These are phyloP conservation scores for Cataglyphis rosenhaueri DNA, from an alignment of 2,888 invertebrate species.

Conservation along the genomic window DNA sequence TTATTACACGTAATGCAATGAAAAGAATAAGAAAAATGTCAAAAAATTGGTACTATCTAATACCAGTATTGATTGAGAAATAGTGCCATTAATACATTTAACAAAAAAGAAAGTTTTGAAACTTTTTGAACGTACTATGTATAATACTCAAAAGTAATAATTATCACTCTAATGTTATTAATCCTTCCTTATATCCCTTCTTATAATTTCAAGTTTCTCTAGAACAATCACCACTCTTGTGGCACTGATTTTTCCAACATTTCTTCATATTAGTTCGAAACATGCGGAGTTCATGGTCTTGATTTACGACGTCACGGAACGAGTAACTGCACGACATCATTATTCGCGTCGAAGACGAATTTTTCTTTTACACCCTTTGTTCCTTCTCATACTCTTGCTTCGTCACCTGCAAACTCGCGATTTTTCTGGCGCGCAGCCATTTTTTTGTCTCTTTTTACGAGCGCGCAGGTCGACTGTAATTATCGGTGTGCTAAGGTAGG, in stretches of 20 bases:
- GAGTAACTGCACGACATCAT: constrained; percentile 8
- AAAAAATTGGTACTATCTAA: too few relatives aligned
- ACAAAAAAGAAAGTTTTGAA: too few relatives aligned
- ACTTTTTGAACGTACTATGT: not conserved
- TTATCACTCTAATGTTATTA: not conserved
- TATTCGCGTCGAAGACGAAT: constrained; percentile 6
- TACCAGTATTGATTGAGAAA: too few relatives aligned
- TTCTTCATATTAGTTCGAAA: not conserved
- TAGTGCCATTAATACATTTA: too few relatives aligned
- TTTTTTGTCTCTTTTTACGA: constrained; percentile 29
- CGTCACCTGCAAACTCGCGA: constrained; percentile 19
- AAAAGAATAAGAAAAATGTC: too few relatives aligned
- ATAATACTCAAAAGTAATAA: not conserved
- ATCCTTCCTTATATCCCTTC: not conserved
- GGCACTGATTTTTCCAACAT: not conserved
- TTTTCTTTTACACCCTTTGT: not conserved
- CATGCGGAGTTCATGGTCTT: not conserved
- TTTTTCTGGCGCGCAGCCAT: constrained; percentile 35
- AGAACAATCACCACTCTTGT: not conserved
- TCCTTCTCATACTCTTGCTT: not conserved
- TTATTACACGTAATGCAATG: too few relatives aligned
- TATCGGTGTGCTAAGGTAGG: constrained; percentile 60
- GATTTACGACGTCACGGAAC: constrained; percentile 23
- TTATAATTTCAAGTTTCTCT: not conserved
- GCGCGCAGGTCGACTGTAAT: constrained; percentile 52